Conservation (phyloP, 1,140 invertebrate species). For the Eupristina koningsbergeri region DNA sequence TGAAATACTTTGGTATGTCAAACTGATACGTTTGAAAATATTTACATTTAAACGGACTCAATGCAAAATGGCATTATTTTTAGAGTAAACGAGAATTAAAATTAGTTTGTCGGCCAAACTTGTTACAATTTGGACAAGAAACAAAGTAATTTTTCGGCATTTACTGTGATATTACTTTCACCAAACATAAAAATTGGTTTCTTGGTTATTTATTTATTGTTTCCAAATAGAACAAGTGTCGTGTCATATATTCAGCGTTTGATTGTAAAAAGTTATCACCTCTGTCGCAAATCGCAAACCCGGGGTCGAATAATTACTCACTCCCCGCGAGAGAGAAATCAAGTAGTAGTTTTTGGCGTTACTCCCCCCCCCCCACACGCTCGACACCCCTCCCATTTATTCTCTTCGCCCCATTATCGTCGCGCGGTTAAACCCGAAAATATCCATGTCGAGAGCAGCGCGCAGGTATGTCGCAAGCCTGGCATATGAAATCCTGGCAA, state of each 20-base stretch:
- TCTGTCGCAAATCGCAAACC: no score
- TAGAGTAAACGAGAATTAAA: neutral
- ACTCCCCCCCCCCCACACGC: no score
- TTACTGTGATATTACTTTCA: neutral
- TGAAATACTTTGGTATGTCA: neutral
- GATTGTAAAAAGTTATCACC: no score
- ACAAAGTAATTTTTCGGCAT: neutral
- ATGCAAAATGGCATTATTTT: neutral
- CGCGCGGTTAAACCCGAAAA: slow-evolving; percentile 68
- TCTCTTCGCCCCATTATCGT: slow-evolving; percentile 51
- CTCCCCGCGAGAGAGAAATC: slow-evolving; percentile 9
- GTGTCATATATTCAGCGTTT: no score
- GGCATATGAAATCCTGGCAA: slow-evolving; percentile 63
- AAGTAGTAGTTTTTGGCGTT: no score
- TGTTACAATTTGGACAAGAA: neutral
- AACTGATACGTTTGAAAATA: neutral
- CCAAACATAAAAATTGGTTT: no score
- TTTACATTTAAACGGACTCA: neutral
- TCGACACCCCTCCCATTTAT: no score
- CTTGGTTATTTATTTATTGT: neutral
- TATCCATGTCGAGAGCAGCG: slow-evolving; percentile 67
- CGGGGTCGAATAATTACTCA: neutral
- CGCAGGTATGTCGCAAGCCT: slow-evolving; percentile 64
- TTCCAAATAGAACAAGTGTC: neutral
- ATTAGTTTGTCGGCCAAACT: slow-evolving; percentile 4